A percentile compares a stretch with the other conserved stretches of the same genome.
Evolutionary conservation across 2,113 vertebrate genomes (phyloP).

Genomic region (Stictonetta naevosa): DNA sequence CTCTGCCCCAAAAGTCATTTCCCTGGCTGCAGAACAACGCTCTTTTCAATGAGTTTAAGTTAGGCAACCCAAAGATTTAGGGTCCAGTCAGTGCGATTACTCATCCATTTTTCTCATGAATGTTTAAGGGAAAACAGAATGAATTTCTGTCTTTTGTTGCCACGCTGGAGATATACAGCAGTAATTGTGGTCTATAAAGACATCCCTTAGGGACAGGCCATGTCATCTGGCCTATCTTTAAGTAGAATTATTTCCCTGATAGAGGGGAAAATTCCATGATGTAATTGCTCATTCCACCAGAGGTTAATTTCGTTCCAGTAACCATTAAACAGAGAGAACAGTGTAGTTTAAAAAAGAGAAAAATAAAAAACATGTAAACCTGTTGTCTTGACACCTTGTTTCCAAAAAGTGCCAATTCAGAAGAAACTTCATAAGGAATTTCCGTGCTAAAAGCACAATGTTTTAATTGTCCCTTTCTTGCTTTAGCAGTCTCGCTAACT

Average conservation of each 20-base stretch:
- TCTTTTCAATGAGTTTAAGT: not conserved
- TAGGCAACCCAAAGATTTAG: constrained; percentile 41
- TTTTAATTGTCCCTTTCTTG: not conserved
- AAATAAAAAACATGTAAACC: not conserved
- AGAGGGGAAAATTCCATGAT: constrained; percentile 13
- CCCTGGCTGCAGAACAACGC: not conserved
- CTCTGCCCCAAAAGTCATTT: not conserved
- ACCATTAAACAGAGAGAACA: not conserved
- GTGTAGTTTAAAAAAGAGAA: not conserved
- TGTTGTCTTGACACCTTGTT: not conserved
- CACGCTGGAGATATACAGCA: constrained; percentile 2
- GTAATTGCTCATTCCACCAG: not conserved
- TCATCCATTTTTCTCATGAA: constrained; percentile 63
- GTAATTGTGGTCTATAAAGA: constrained; percentile 52
- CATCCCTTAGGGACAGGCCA: constrained; percentile 29
- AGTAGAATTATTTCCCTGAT: constrained; percentile 46
- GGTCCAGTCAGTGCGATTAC: not conserved
- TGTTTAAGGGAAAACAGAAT: constrained; percentile 53
- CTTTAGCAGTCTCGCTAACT: not conserved
- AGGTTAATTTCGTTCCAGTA: constrained; percentile 35
- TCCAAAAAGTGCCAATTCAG: not conserved
- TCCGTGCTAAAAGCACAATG: not conserved
- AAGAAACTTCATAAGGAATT: not conserved
- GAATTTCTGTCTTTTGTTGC: constrained; percentile 37
- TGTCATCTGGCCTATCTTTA: constrained; percentile 30